These are phyloP conservation scores for Drosophila nigrodunni DNA, from an alignment of 1,140 invertebrate genomes.

Conservation along the genomic window DNA sequence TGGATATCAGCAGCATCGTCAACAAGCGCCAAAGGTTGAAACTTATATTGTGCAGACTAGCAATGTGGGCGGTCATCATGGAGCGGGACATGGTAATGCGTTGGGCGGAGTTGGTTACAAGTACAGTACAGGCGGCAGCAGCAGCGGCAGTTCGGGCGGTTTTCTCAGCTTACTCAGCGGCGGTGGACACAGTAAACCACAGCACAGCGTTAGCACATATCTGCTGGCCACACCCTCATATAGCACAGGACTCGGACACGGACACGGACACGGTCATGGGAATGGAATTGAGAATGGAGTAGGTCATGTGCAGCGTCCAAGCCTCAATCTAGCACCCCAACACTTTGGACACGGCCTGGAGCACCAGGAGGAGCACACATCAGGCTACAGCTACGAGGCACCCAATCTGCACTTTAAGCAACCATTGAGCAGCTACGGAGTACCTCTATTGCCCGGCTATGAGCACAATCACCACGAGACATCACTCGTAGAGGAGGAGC, in stretches of 20 bases:
- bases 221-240: slow-evolving; percentile 51
- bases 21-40: slow-evolving; percentile 61
- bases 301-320: slow-evolving; percentile 9
- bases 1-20: slow-evolving; percentile 32
- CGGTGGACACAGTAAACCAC: slow-evolving; percentile 44
- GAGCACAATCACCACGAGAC: slow-evolving; percentile 46
- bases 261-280: not conserved
- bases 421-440: slow-evolving; percentile 63
- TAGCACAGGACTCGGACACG: slow-evolving; percentile 1
- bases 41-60: slow-evolving; percentile 71
- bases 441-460: slow-evolving; percentile 62
- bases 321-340: slow-evolving; percentile 2
- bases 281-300: slow-evolving; percentile 3
- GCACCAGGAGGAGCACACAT: slow-evolving; percentile 30
- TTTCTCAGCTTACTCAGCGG: slow-evolving; percentile 23
- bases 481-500: slow-evolving; percentile 24
- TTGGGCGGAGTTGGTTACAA: slow-evolving; percentile 1
- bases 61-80: slow-evolving; percentile 6
- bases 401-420: slow-evolving; percentile 56
- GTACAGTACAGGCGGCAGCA: slow-evolving; percentile 11
- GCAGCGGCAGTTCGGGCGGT: not conserved
- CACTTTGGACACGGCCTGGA: slow-evolving; percentile 38
- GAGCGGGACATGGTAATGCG: not conserved
- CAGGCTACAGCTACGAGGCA: slow-evolving; percentile 58
- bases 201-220: slow-evolving; percentile 46